Conservation (phyloP, 1,140 invertebrate genomes). For the Papilio dardanus region DNA sequence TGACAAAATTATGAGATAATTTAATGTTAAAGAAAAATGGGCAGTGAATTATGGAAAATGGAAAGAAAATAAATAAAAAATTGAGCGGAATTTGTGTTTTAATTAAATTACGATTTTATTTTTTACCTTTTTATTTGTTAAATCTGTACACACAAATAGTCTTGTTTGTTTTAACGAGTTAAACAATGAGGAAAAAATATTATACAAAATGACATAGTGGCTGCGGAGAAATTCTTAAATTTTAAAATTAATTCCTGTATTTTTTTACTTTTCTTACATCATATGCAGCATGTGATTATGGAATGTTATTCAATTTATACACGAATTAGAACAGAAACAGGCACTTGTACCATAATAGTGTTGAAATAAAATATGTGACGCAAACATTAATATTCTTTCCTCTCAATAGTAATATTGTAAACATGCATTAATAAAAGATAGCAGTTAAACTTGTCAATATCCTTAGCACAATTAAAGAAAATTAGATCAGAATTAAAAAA, state of each 20-base stretch:
- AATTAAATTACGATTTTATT: constrained; percentile 38
- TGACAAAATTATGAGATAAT: constrained; percentile 62
- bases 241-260: constrained; percentile 5
- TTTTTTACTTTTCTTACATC: not conserved
- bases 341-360: not conserved
- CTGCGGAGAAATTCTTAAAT: not conserved
- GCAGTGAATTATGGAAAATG: constrained; percentile 78
- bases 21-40: constrained; percentile 72
- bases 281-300: not conserved
- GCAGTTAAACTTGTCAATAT: too few relatives aligned
- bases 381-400: too few relatives aligned
- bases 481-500: not conserved
- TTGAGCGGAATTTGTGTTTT: constrained; percentile 59
- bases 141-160: constrained; percentile 11
- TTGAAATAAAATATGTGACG: not conserved
- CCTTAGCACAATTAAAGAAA: not conserved
- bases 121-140: constrained; percentile 9
- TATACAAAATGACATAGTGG: not conserved
- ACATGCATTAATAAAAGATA: too few relatives aligned
- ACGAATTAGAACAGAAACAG: not conserved
- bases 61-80: constrained; percentile 68
- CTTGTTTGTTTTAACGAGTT: constrained; percentile 2
- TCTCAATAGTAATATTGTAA: too few relatives aligned
- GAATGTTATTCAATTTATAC: not conserved
- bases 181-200: not conserved